These are phyloP conservation scores for Lissonota sp. DNA, from an alignment of 2,888 invertebrate species.

Conservation along the genomic window DNA sequence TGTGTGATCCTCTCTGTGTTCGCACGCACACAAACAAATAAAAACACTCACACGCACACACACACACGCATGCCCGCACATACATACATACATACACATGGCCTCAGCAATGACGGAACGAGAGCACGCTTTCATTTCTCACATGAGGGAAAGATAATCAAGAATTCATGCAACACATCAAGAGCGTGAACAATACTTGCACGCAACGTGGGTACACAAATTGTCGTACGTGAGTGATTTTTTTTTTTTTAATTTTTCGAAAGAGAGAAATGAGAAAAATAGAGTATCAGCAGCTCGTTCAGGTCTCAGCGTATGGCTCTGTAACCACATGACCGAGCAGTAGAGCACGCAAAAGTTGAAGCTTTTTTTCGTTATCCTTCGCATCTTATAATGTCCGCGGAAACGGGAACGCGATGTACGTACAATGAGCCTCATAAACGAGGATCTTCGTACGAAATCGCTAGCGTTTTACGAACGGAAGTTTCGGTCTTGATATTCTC, in stretches of 20 bases:
- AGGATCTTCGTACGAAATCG: constrained; percentile 30
- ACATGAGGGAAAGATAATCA: constrained; percentile 30
- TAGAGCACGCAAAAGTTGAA: constrained; percentile 21
- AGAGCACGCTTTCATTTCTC: constrained; percentile 62
- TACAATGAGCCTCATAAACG: constrained; percentile 37
- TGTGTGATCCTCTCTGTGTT: background rate
- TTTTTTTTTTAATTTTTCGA: background rate
- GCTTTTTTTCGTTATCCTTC: constrained; percentile 4
- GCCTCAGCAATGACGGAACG: constrained; percentile 61
- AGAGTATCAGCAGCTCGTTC: constrained; percentile 41
- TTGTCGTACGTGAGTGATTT: background rate
- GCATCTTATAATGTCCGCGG: constrained; percentile 13
- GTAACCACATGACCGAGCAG: constrained; percentile 57
- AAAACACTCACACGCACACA: too few species aligned
- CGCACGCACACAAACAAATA: constrained; percentile 29
- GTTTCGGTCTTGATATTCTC: too few species aligned
- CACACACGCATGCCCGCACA: background rate
- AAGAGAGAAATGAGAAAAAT: constrained; percentile 12
- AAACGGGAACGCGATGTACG: constrained; percentile 14
- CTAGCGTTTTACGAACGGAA: constrained; percentile 3
- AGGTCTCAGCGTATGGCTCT: constrained; percentile 32
- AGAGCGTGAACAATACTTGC: constrained; percentile 6
- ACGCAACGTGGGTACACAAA: background rate
- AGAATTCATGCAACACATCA: constrained; percentile 20
- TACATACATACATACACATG: constrained; percentile 34